A percentile compares a stretch with the other conserved stretches of the same genome.
phyloP scores from a whole-genome alignment of 2,888 invertebrate genomes.

The Diarsia dahlii region DNA sequence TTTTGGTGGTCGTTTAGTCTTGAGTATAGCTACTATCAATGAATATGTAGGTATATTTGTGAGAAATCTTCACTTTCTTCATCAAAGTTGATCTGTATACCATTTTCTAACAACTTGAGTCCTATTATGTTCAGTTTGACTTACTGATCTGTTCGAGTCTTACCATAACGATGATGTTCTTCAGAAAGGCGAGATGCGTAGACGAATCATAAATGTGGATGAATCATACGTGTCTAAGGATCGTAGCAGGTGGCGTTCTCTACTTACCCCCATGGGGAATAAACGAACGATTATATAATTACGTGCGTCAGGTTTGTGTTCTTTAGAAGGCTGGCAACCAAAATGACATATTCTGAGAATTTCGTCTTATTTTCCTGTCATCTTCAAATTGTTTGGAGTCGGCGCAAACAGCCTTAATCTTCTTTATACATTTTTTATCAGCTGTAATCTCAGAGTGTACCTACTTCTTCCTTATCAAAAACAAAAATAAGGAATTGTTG shows the following conservation, averaged over 20 bases:
- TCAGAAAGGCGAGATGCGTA: too few relatives aligned
- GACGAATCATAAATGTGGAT: too few relatives aligned
- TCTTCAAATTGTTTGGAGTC: neutral
- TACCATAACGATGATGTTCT: too few relatives aligned
- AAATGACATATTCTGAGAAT: neutral
- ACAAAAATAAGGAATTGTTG: too few relatives aligned
- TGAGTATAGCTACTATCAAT: too few relatives aligned
- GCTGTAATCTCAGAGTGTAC: neutral
- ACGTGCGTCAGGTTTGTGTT: neutral
- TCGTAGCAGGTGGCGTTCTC: neutral
- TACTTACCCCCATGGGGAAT: neutral
- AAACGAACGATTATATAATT: neutral
- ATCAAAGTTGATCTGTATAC: too few relatives aligned
- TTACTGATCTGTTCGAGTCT: too few relatives aligned
- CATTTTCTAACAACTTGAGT: neutral
- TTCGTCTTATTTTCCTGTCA: neutral
- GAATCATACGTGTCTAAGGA: too few relatives aligned
- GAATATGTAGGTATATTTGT: too few relatives aligned
- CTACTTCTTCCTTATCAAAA: neutral
- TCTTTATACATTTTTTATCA: neutral
- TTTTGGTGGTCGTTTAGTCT: neutral
- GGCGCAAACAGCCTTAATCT: neutral
- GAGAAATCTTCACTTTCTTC: too few relatives aligned
- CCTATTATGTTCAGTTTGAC: too few relatives aligned
- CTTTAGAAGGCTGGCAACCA: too few relatives aligned